A percentile compares a stretch with the other conserved stretches of the same genome.
Evolutionary conservation across 2,888 invertebrate species (phyloP).

Genomic region (Lissonota sp.): DNA sequence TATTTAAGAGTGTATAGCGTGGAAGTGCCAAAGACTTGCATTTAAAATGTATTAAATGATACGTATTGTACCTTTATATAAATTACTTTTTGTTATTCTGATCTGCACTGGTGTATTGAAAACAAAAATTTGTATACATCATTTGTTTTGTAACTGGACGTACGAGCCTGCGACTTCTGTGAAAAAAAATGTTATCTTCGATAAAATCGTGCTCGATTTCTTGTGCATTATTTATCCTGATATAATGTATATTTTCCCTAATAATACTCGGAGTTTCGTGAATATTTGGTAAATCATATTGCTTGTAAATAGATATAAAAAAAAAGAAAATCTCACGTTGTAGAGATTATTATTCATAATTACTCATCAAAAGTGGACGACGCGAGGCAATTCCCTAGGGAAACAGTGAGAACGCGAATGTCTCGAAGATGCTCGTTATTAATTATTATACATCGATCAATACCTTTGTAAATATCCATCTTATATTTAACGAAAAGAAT

Average conservation of each 20-base stretch:
- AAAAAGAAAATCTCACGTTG: slow-evolving; percentile 22
- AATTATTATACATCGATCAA: slow-evolving; percentile 68
- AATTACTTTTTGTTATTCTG: slow-evolving; percentile 41
- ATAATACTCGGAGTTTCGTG: slow-evolving; percentile 51
- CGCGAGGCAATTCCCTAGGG: not conserved
- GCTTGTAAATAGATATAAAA: slow-evolving; percentile 69
- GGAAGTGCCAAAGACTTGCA: slow-evolving; percentile 81
- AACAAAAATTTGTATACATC: slow-evolving; percentile 11
- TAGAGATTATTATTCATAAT: slow-evolving; percentile 53
- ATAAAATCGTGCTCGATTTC: slow-evolving; percentile 9
- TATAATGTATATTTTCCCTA: slow-evolving; percentile 48
- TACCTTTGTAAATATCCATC: slow-evolving; percentile 74
- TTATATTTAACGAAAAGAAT: slow-evolving; percentile 66
- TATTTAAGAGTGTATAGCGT: slow-evolving; percentile 67
- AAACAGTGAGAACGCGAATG: slow-evolving; percentile 32
- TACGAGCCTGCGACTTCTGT: slow-evolving; percentile 2
- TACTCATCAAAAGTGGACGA: slow-evolving; percentile 50
- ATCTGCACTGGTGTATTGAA: slow-evolving; percentile 24
- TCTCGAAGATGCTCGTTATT: slow-evolving; percentile 66
- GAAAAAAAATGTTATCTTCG: slow-evolving; percentile 17
- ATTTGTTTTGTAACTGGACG: slow-evolving; percentile 36
- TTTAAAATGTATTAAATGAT: slow-evolving; percentile 75
- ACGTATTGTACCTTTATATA: slow-evolving; percentile 67
- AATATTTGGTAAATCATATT: slow-evolving; percentile 57
- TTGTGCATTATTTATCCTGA: slow-evolving; percentile 17